Evolutionary conservation across 2,797 vertebrate genomes (phyloP).

Genomic region (Tarsius wallacei): DNA sequence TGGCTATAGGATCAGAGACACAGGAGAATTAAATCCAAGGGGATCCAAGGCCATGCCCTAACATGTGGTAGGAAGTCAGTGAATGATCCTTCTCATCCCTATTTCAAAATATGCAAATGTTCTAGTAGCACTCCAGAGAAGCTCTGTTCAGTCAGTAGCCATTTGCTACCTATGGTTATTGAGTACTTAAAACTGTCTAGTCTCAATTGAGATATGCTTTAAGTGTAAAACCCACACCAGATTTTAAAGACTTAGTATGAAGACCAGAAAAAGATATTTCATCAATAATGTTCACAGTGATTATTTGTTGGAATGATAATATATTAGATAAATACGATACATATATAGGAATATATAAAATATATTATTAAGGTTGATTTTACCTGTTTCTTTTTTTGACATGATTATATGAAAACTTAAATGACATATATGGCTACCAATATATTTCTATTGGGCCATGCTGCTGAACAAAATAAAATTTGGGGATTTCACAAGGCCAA

Average conservation of each 20-base stretch:
- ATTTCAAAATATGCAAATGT: neutral
- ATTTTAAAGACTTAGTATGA: neutral
- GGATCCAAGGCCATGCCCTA: neutral
- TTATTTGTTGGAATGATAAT: neutral
- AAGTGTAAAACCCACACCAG: neutral
- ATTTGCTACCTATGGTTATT: neutral
- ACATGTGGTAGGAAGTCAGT: fast-evolving
- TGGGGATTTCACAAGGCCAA: neutral
- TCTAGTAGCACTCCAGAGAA: neutral
- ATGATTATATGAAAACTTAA: neutral
- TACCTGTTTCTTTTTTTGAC: neutral
- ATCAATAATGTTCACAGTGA: neutral
- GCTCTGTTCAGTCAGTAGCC: fast-evolving
- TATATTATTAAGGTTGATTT: constrained; percentile 24
- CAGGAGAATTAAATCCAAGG: fast-evolving
- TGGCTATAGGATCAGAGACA: neutral
- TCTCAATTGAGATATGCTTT: neutral
- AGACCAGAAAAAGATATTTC: neutral
- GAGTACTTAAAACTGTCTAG: neutral
- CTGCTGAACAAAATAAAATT: neutral
- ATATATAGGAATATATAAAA: neutral
- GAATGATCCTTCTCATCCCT: neutral
- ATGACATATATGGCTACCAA: neutral
- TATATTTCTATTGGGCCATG: neutral
- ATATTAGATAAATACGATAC: neutral